Base-by-base conservation (phyloP, 2,113 vertebrate species). In the Ammodytes marinus region DNA sequence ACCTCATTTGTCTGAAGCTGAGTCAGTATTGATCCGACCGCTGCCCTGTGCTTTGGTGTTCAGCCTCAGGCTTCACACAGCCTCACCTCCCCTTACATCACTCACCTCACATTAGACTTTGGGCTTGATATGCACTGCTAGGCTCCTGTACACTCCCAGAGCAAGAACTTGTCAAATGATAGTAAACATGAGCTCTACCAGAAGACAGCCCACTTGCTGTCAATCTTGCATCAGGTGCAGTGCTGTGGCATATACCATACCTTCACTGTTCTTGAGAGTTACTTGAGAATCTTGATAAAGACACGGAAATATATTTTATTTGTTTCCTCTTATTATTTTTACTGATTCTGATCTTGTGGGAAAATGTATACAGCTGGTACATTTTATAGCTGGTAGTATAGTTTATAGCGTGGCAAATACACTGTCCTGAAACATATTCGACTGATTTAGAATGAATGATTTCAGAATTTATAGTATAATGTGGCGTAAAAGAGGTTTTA, bases 101-200 rank as follows among this genome's bases (percentile, higher is more conserved):
- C 85, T 92, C 88, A 84, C 58, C 80, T 90, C 47, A 78, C 69
- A 92, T 90, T 91, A 89, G 80, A 82, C 68, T 80, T 61, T 45
- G 52, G n/a, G 59, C 69, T 69, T 71, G 73, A 80, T 82, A 59
- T 79, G 35, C 80, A 54, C 84, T 59, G 74, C 63, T 88, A 42
- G 75, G 55, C 80, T 79, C 70, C 43, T 59, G 70, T 61, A 77
- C 76, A 46, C 64, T 83, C 57, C 82, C 74, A 60, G 11, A 82
- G 69, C 83, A 73, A 86, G 58, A 49, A 80, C 85, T 84, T 86
- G 81, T 85, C 89, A 86, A 91, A 79, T 71, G 74, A 46, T 74
- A 77, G 81, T 74, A 70, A 80, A 71, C 60, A 63, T 73, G 74
- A 85, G 76, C 71, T 74, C 57, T 6, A 78, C 11, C 7, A 77